phyloP scores from a whole-genome alignment of 92 coral and sea anemone species.

The Galaxea fascicularis region DNA sequence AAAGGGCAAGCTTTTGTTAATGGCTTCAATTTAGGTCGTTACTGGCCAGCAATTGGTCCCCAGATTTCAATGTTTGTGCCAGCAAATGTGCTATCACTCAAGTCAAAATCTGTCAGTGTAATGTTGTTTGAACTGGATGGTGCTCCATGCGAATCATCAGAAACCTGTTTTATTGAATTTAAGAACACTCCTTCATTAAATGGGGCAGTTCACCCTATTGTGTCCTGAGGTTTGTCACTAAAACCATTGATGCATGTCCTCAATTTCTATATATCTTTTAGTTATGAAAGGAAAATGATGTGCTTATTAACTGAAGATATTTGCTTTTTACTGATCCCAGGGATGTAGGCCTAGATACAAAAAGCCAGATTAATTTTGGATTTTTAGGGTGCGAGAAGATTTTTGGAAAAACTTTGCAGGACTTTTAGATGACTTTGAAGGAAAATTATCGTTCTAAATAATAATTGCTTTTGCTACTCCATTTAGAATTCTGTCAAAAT shows the following conservation, averaged over 20 bases:
- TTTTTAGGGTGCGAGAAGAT: no score
- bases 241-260: no score
- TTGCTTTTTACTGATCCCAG: no score
- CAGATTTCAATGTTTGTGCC: conserved; percentile 94
- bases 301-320: neutral
- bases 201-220: conserved; percentile 69
- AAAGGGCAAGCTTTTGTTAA: conserved; percentile 95
- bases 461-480: no score
- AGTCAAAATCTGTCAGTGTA: conserved; percentile 69
- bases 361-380: no score
- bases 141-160: conserved; percentile 91
- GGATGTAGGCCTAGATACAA: no score
- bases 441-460: no score
- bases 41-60: conserved; percentile 98
- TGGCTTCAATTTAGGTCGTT: conserved; percentile 89
- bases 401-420: no score
- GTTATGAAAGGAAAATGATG: neutral
- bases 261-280: no score
- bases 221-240: neutral
- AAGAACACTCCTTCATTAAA: conserved; percentile 78
- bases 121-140: conserved; percentile 85
- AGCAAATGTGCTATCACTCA: conserved; percentile 76
- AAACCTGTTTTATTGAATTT: conserved; percentile 82
- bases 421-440: no score
- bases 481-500: no score